Evolutionary conservation across 2,797 vertebrate genomes (phyloP).

Genomic region (Pseudochromis fuscus): DNA sequence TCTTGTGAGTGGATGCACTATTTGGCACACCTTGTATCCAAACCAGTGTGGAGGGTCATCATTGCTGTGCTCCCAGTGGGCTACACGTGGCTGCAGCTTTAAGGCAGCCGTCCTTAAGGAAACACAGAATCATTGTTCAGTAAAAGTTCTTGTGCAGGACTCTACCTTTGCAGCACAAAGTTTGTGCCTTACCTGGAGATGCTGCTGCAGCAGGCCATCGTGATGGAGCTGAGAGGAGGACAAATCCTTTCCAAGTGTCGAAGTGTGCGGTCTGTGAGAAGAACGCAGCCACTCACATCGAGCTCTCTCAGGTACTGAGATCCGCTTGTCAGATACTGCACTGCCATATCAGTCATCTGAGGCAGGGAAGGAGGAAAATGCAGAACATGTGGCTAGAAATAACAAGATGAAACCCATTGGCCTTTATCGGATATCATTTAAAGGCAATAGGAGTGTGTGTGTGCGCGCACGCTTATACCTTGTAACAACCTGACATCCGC

Average conservation of each 20-base stretch:
- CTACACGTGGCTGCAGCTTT: slow-evolving; percentile 76
- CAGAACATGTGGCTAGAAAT: slow-evolving; percentile 1
- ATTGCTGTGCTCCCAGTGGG: slow-evolving; percentile 82
- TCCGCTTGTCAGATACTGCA: slow-evolving; percentile 83
- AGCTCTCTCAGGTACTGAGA: slow-evolving; percentile 84
- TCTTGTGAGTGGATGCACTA: slow-evolving; percentile 28
- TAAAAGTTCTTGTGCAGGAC: neutral
- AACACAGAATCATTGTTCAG: slow-evolving; percentile 23
- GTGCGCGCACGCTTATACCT: slow-evolving; percentile 73
- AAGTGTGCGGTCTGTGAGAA: slow-evolving; percentile 83
- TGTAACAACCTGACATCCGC: slow-evolving; percentile 81
- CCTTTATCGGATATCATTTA: neutral
- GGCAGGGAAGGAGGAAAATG: neutral
- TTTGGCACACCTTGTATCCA: slow-evolving; percentile 61
- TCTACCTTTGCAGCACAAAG: neutral
- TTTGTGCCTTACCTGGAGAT: slow-evolving; percentile 84
- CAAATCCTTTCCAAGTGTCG: slow-evolving; percentile 80
- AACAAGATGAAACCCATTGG: neutral
- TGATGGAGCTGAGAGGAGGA: slow-evolving; percentile 83
- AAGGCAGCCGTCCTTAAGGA: slow-evolving; percentile 81
- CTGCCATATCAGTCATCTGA: slow-evolving; percentile 86
- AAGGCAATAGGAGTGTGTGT: neutral
- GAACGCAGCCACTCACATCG: slow-evolving; percentile 86
- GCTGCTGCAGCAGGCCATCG: slow-evolving; percentile 83
- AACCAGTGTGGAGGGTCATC: slow-evolving; percentile 80